phyloP scores from a whole-genome alignment of 2,888 invertebrate genomes.

The Harpagoxenus sublaevis region DNA sequence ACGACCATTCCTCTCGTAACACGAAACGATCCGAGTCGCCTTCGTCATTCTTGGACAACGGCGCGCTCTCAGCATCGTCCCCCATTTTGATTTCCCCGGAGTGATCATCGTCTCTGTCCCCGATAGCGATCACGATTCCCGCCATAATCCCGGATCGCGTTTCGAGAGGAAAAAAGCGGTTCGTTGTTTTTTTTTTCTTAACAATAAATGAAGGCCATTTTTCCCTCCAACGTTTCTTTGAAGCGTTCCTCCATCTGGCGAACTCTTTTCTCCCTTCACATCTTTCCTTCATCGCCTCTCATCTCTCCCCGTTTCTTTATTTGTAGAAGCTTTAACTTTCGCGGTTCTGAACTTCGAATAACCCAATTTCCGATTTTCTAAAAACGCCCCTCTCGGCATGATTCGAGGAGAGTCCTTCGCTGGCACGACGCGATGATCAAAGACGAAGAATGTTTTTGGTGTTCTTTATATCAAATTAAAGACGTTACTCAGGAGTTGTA shows the following conservation, averaged over 20 bases:
- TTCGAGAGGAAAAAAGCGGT: not conserved
- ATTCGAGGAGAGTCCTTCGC: conserved; percentile 7
- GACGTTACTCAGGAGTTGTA: conserved; percentile 27
- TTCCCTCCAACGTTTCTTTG: conserved; percentile 22
- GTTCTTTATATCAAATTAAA: conserved; percentile 39
- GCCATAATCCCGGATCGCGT: conserved; percentile 29
- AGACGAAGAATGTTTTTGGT: conserved; percentile 40
- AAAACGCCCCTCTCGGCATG: not conserved
- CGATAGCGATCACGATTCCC: conserved; percentile 51
- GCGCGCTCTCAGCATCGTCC: conserved; percentile 35
- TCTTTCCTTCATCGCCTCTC: not conserved
- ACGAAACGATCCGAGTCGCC: not conserved
- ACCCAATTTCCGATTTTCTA: conserved; percentile 43
- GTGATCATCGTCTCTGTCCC: conserved; percentile 56
- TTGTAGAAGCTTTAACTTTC: conserved; percentile 39
- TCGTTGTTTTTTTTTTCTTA: conserved; percentile 48
- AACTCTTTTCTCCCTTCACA: not conserved
- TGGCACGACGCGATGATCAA: conserved; percentile 25
- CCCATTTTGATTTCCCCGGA: conserved; percentile 66
- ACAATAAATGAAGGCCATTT: conserved; percentile 33
- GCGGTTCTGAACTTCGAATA: conserved; percentile 33
- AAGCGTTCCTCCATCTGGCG: conserved; percentile 11
- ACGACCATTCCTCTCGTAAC: conserved; percentile 47
- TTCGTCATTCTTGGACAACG: conserved; percentile 20
- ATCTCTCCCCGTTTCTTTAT: not conserved